phyloP scores from a whole-genome alignment of 2,797 vertebrate species.

The Alauda arvensis region DNA sequence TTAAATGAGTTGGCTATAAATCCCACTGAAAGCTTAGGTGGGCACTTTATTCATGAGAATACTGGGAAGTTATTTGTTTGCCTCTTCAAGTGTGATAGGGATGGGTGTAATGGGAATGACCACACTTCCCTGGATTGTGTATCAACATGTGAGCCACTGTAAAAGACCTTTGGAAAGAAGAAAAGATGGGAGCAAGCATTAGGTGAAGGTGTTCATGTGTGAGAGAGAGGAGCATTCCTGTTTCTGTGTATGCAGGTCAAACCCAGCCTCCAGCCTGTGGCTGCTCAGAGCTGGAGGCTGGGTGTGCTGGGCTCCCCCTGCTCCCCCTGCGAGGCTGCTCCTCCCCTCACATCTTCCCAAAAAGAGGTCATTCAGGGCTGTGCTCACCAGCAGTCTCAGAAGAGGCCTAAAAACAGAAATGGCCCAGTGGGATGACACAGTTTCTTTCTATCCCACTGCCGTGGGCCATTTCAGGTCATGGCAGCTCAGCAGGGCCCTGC shows the following conservation, averaged over 20 bases:
- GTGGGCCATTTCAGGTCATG: background rate
- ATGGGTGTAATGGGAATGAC: background rate
- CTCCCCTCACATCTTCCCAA: background rate
- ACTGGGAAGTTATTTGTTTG: fast-evolving
- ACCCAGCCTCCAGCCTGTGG: background rate
- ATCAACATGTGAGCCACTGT: fast-evolving
- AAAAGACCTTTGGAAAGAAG: background rate
- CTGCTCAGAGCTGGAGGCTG: background rate
- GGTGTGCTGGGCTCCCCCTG: background rate
- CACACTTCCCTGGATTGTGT: background rate
- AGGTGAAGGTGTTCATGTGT: background rate
- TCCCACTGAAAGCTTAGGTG: background rate
- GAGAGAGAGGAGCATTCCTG: background rate
- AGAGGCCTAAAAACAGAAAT: conserved; percentile 8
- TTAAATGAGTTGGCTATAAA: background rate
- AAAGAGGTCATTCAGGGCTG: background rate
- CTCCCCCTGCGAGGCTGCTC: background rate
- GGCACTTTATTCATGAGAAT: background rate
- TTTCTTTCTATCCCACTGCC: background rate
- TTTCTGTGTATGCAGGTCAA: background rate
- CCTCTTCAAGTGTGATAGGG: background rate
- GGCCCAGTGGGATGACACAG: background rate
- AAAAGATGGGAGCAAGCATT: background rate
- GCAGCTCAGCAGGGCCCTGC: background rate
- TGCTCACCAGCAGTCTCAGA: conserved; percentile 1